Evolutionary conservation across 1,140 invertebrate genomes (phyloP).

Genomic region (Oedothorax gibbosus): DNA sequence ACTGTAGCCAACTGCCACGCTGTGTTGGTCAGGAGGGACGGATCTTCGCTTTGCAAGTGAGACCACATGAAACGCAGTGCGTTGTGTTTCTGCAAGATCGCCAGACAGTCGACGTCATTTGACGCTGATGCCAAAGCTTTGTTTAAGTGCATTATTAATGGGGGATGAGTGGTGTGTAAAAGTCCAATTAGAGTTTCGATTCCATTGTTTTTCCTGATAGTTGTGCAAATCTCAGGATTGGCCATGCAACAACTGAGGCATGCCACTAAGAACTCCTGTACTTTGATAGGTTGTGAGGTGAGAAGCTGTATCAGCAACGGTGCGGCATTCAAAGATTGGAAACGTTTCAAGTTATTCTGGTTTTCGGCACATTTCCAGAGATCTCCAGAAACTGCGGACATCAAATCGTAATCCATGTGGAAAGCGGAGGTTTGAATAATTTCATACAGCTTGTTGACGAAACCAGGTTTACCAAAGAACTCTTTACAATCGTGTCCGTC

Average conservation of each 20-base stretch:
- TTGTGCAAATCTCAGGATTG: conserved; percentile 19
- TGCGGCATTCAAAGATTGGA: conserved; percentile 33
- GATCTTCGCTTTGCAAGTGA: conserved; percentile 22
- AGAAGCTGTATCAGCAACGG: conserved; percentile 43
- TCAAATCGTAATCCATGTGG: conserved; percentile 22
- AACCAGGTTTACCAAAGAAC: conserved; percentile 40
- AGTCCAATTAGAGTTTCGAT: conserved; percentile 44
- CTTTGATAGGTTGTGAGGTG: conserved; percentile 7
- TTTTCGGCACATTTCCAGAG: conserved; percentile 46
- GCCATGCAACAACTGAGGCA: conserved; percentile 36
- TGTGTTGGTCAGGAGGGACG: conserved; percentile 37
- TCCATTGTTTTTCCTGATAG: conserved; percentile 51
- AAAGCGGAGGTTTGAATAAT: conserved; percentile 43
- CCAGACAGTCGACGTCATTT: conserved; percentile 25
- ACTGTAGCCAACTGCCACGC: conserved; percentile 47
- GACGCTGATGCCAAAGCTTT: conserved; percentile 38
- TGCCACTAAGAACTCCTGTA: conserved; percentile 41
- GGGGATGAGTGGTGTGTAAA: conserved; percentile 38
- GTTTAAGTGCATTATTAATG: conserved; percentile 50
- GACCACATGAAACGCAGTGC: conserved; percentile 50
- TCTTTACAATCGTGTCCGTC: conserved; percentile 5
- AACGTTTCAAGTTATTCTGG: conserved; percentile 10
- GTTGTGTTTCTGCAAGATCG: conserved; percentile 26
- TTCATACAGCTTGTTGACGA: conserved; percentile 47
- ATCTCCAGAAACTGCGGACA: conserved; percentile 32